Percentiles rank a stretch among this genome's conserved stretches.
phyloP scores from a whole-genome alignment of 2,113 vertebrate species.

The Regulus satrapa region DNA sequence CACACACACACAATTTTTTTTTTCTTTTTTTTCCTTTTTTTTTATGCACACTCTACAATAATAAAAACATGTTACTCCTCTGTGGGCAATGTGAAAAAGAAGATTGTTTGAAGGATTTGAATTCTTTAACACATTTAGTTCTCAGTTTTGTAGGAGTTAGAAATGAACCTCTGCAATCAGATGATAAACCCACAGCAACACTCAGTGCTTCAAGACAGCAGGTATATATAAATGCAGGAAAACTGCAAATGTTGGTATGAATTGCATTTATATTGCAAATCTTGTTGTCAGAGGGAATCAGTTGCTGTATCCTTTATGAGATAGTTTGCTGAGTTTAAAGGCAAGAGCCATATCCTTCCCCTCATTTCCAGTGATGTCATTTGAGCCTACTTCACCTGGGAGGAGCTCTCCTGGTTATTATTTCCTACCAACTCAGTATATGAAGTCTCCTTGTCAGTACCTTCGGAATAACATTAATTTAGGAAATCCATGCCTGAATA shows the following conservation, averaged over 20 bases:
- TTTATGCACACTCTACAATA: neutral
- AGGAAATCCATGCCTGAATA: neutral
- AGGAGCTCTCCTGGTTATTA: neutral
- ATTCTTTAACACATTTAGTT: neutral
- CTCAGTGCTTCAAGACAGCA: neutral
- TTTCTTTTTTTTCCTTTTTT: too few relatives aligned
- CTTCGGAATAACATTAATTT: neutral
- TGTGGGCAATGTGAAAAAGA: neutral
- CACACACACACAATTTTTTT: too few relatives aligned
- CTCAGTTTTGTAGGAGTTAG: neutral
- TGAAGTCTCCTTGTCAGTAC: neutral
- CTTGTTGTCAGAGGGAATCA: neutral
- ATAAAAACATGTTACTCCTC: neutral
- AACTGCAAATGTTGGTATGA: neutral
- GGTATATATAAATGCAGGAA: neutral
- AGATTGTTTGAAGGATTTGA: neutral
- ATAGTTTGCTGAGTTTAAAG: neutral
- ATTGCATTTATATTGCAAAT: neutral
- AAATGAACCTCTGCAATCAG: neutral
- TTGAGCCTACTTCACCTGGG: neutral
- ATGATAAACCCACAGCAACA: neutral
- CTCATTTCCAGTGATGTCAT: neutral
- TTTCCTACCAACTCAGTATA: neutral
- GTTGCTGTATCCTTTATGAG: neutral
- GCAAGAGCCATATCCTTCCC: neutral